These are phyloP conservation scores for Matsumyia berberina DNA, from an alignment of 2,888 invertebrate genomes.

Conservation along the genomic window DNA sequence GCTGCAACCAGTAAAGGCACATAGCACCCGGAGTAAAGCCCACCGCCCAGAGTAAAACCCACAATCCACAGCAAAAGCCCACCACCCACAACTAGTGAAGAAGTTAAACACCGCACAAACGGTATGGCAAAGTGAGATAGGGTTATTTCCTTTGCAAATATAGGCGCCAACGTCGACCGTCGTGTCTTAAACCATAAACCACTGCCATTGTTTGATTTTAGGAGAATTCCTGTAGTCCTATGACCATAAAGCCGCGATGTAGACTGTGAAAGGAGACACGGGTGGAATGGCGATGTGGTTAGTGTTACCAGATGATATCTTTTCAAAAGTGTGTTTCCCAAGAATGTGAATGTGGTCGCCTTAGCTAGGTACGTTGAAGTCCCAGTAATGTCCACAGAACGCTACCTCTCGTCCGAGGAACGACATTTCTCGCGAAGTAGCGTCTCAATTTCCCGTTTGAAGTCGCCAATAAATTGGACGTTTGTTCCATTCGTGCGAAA, in stretches of 20 bases:
- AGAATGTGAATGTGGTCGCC: no score
- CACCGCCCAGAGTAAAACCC: constrained; percentile 1
- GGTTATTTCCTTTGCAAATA: constrained; percentile 15
- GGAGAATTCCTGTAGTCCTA: constrained; percentile 14
- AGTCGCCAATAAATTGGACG: no score
- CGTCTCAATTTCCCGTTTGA: no score
- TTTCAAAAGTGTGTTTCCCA: no score
- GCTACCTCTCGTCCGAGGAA: no score
- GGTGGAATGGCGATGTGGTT: constrained; percentile 9
- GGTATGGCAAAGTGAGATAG: neutral
- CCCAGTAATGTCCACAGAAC: no score
- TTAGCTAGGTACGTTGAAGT: no score
- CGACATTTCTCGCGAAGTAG: no score
- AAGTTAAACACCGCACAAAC: constrained; percentile 41
- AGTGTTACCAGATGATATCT: no score
- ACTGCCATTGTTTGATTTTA: constrained; percentile 53
- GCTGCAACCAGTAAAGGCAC: neutral
- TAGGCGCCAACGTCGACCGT: constrained; percentile 12
- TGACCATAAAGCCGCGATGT: neutral
- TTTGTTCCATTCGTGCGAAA: no score
- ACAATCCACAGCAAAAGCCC: neutral
- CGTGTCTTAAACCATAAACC: constrained; percentile 53
- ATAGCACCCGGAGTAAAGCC: no score
- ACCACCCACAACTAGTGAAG: constrained; percentile 1
- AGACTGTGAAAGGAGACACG: neutral